These are phyloP conservation scores for Scelioninae gen. 1 DNA, from an alignment of 2,888 invertebrate species.

Conservation along the genomic window DNA sequence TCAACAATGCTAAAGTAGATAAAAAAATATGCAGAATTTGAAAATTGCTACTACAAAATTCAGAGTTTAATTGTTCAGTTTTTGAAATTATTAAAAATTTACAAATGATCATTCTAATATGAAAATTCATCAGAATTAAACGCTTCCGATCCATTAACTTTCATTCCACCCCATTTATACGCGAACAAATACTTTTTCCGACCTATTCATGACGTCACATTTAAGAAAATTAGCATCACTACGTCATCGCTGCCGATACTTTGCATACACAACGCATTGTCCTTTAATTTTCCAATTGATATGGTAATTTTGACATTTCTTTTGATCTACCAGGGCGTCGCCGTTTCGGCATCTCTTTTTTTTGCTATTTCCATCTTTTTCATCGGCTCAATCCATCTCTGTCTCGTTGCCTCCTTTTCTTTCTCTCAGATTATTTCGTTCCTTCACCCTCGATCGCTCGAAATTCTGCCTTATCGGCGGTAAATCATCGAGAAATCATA, in stretches of 20 bases:
- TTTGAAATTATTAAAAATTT: too few relatives aligned
- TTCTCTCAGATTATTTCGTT: slow-evolving; percentile 25
- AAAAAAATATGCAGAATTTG: too few relatives aligned
- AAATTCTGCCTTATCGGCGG: slow-evolving; percentile 51
- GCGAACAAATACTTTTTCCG: not conserved
- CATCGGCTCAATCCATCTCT: not conserved
- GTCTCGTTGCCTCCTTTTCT: not conserved
- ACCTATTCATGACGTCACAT: not conserved
- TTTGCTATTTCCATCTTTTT: not conserved
- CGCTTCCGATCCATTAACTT: not conserved
- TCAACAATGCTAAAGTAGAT: too few relatives aligned
- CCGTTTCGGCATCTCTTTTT: slow-evolving; percentile 19
- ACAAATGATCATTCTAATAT: not conserved
- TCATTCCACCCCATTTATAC: not conserved
- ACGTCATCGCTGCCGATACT: slow-evolving; percentile 1
- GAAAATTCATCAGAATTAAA: not conserved
- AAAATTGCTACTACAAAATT: too few relatives aligned
- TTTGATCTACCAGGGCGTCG: slow-evolving; percentile 40
- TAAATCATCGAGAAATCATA: slow-evolving; percentile 57
- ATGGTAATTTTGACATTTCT: slow-evolving; percentile 35
- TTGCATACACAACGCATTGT: slow-evolving; percentile 14
- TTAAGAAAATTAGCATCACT: not conserved
- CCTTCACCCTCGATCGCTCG: slow-evolving; percentile 36
- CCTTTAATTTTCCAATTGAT: slow-evolving; percentile 33
- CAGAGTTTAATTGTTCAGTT: too few relatives aligned